Conservation (phyloP, 2,888 invertebrate species). For the Harpalus rufipes region DNA sequence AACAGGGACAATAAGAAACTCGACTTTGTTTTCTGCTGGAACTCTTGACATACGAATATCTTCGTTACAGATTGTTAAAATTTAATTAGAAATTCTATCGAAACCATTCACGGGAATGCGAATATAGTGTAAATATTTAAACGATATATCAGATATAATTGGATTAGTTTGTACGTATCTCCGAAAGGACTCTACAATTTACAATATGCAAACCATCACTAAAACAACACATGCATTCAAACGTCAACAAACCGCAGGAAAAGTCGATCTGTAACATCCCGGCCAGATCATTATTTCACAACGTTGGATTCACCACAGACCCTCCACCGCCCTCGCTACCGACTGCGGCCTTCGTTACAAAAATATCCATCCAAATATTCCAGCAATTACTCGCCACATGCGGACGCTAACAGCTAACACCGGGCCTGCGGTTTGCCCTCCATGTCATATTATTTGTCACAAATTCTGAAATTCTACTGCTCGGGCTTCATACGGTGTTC, state of each 20-base stretch:
- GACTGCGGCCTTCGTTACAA: constrained; percentile 25
- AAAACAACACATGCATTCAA: not conserved
- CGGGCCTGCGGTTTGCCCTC: constrained; percentile 12
- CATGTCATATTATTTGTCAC: constrained; percentile 46
- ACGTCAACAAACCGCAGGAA: constrained; percentile 20
- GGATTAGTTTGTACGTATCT: too few species aligned
- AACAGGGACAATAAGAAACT: too few species aligned
- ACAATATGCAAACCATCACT: not conserved
- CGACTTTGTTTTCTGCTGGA: too few species aligned
- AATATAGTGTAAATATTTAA: too few species aligned
- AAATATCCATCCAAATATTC: constrained; percentile 51
- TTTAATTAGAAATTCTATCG: too few species aligned
- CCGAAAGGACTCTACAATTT: not conserved
- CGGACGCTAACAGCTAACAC: constrained; percentile 28
- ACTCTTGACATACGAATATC: too few species aligned
- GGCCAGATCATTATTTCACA: constrained; percentile 42
- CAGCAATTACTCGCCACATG: constrained; percentile 42
- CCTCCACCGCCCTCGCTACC: not conserved
- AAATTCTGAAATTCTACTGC: constrained; percentile 40
- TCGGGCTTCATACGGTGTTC: not conserved
- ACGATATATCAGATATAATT: too few species aligned
- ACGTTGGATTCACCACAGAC: constrained; percentile 22
- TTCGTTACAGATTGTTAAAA: too few species aligned
- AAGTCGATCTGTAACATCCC: constrained; percentile 15
- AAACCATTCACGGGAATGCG: too few species aligned